A percentile compares a stretch with the other conserved stretches of the same genome.
These are phyloP conservation scores for Philopedon plagiatum DNA, from an alignment of 2,888 invertebrate species.

Conservation along the genomic window DNA sequence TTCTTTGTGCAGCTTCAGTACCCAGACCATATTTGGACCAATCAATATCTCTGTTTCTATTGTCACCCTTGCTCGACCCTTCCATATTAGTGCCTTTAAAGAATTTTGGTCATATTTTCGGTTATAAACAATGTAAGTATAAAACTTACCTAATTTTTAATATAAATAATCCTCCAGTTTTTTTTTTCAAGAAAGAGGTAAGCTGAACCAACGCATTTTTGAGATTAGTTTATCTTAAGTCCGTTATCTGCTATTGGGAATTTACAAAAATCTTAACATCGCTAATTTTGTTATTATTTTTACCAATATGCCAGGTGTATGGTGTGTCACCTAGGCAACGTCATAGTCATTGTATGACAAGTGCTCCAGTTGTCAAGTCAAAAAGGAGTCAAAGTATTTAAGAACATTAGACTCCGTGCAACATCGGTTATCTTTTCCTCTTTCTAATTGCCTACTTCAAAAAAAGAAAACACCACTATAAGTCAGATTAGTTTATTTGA, in stretches of 20 bases:
- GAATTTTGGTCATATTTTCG: neutral
- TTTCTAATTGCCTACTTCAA: too few relatives aligned
- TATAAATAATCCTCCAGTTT: neutral
- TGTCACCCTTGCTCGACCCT: constrained; percentile 52
- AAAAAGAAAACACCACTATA: too few relatives aligned
- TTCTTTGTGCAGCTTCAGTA: constrained; percentile 67
- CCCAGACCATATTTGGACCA: constrained; percentile 73
- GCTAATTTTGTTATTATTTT: constrained; percentile 33
- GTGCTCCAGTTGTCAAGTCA: neutral
- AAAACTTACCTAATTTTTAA: constrained; percentile 6
- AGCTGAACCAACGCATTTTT: constrained; percentile 26
- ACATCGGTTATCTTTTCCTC: too few relatives aligned
- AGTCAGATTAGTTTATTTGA: too few relatives aligned
- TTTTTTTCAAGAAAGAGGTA: constrained; percentile 5
- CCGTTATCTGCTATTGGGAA: constrained; percentile 35
- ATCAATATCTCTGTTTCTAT: constrained; percentile 67
- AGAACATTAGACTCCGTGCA: too few relatives aligned
- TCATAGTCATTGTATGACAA: constrained; percentile 28
- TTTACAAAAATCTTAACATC: constrained; percentile 30
- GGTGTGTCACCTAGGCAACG: constrained; percentile 42
- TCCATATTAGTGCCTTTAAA: constrained; percentile 53
- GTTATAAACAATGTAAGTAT: neutral
- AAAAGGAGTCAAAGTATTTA: too few relatives aligned
- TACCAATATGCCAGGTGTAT: constrained; percentile 18
- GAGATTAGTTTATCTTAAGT: constrained; percentile 36